These are phyloP conservation scores for Pyrrhia umbra DNA, from an alignment of 2,888 invertebrate genomes.

Conservation along the genomic window DNA sequence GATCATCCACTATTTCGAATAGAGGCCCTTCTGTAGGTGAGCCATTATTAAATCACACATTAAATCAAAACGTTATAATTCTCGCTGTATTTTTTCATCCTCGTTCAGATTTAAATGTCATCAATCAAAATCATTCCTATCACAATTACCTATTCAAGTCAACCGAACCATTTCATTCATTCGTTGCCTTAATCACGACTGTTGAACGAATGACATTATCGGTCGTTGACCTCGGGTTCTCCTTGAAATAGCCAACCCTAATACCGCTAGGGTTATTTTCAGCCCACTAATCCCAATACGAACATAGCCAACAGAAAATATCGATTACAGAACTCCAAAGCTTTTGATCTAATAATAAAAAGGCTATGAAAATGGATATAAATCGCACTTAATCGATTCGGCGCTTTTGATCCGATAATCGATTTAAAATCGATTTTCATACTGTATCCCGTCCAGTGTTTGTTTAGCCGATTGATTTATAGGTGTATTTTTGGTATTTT, in stretches of 20 bases:
- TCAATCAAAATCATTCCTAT: slow-evolving; percentile 48
- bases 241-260: slow-evolving; percentile 55
- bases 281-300: slow-evolving; percentile 45
- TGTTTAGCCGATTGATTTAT: slow-evolving; percentile 54
- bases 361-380: slow-evolving; percentile 63
- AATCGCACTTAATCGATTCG: slow-evolving; percentile 74
- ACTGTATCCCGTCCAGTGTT: slow-evolving; percentile 42
- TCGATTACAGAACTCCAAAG: slow-evolving; percentile 63
- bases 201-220: slow-evolving; percentile 57
- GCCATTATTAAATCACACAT: slow-evolving; percentile 24
- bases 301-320: slow-evolving; percentile 57
- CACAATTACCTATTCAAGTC: slow-evolving; percentile 41
- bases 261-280: slow-evolving; percentile 54
- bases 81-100: slow-evolving; percentile 14
- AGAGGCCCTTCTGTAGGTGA: not conserved
- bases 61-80: slow-evolving; percentile 37
- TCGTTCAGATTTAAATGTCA: slow-evolving; percentile 42
- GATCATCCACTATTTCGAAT: slow-evolving; percentile 9
- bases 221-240: slow-evolving; percentile 47
- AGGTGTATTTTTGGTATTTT: slow-evolving; percentile 36
- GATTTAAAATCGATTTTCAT: slow-evolving; percentile 69
- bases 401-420: slow-evolving; percentile 76
- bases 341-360: slow-evolving; percentile 80
- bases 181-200: slow-evolving; percentile 39
- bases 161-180: slow-evolving; percentile 33